Conservation (phyloP, 23 tunicate genomes). For the Botrylloides violaceus region DNA sequence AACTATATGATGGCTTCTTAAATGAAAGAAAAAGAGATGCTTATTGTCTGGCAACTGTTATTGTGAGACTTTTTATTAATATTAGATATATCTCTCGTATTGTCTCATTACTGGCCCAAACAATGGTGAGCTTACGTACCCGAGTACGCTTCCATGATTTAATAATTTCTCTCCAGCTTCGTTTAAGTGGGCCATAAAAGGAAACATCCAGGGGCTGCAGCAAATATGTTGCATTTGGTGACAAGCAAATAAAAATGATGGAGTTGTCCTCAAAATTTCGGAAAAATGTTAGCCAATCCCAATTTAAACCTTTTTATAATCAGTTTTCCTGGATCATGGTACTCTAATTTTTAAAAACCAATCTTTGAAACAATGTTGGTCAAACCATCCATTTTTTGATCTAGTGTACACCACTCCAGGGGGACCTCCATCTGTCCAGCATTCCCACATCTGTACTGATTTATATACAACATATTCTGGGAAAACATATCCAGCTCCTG, state of each 20-base stretch:
- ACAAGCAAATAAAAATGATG: not conserved
- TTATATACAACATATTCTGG: slow-evolving; percentile 25
- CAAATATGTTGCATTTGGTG: not conserved
- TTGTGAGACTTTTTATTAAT: too few relatives aligned
- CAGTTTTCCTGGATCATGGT: not conserved
- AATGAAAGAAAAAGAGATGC: too few relatives aligned
- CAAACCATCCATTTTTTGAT: slow-evolving; percentile 35
- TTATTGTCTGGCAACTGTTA: too few relatives aligned
- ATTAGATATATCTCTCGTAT: too few relatives aligned
- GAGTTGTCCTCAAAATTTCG: not conserved
- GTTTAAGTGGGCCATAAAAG: not conserved
- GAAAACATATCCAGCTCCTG: slow-evolving; percentile 23
- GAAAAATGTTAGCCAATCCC: not conserved
- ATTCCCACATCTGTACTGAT: slow-evolving; percentile 18
- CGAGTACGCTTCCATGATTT: not conserved
- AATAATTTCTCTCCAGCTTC: not conserved
- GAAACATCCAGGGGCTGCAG: not conserved
- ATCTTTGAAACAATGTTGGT: slow-evolving; percentile 6
- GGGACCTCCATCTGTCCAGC: slow-evolving; percentile 32
- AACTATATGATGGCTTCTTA: too few relatives aligned
- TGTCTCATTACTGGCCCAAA: too few relatives aligned
- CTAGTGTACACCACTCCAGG: slow-evolving; percentile 23
- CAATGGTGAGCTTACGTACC: not conserved
- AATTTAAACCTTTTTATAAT: slow-evolving; percentile 17
- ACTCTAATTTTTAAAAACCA: slow-evolving; percentile 16